A percentile compares a stretch with the other conserved stretches of the same genome.
Conservation (phyloP, 2,113 vertebrate species). For the Phalacrocorax aristotelis region DNA sequence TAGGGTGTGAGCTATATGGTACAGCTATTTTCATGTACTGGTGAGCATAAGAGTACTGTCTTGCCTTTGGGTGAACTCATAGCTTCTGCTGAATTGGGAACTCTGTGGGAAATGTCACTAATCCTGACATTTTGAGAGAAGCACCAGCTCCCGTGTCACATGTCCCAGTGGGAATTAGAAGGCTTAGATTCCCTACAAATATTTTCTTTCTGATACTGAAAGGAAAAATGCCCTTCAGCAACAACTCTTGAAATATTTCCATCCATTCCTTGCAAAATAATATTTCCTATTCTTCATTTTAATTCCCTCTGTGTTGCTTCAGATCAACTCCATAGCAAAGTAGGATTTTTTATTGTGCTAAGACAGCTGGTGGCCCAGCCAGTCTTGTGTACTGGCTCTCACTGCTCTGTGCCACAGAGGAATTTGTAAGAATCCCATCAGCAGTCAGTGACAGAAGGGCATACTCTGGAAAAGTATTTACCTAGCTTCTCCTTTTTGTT, state of each 20-base stretch:
- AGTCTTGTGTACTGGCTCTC: background rate
- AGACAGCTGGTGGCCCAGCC: background rate
- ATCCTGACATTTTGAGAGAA: slow-evolving; percentile 28
- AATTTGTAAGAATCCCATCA: background rate
- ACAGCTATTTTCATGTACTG: background rate
- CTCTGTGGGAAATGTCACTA: slow-evolving; percentile 31
- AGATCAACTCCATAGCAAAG: background rate
- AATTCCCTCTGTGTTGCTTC: background rate
- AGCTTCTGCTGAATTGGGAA: background rate
- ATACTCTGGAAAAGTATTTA: background rate
- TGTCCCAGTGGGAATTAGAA: background rate
- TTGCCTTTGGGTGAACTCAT: slow-evolving; percentile 32
- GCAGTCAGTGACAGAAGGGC: background rate
- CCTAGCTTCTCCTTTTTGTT: background rate
- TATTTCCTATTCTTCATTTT: background rate
- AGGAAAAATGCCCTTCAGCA: slow-evolving; percentile 4
- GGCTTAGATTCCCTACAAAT: background rate
- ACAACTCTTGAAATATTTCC: background rate
- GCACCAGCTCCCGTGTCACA: background rate
- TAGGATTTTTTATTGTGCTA: background rate
- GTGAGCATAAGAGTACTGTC: background rate
- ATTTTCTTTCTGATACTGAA: slow-evolving; percentile 16
- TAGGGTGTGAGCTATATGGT: background rate
- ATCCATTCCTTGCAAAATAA: background rate
- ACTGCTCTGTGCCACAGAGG: background rate